A percentile compares a stretch with the other conserved stretches of the same genome.
Conservation (phyloP, 1,140 invertebrate genomes). For the Drosophila nannoptera region DNA sequence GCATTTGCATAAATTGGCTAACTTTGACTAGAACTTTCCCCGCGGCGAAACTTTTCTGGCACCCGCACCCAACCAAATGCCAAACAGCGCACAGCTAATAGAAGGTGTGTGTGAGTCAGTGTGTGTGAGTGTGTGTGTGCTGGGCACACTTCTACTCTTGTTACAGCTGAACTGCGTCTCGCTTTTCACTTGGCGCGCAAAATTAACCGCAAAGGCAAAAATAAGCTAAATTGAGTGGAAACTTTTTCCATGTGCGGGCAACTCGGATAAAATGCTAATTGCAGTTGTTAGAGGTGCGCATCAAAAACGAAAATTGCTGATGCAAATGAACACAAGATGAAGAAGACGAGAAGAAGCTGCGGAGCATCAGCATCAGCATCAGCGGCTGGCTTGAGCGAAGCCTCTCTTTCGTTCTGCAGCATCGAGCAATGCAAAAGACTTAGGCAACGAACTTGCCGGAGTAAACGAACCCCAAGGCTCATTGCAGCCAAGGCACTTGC, state of each 20-base stretch:
- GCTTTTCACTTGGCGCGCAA: constrained; percentile 44
- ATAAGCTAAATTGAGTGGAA: constrained; percentile 69
- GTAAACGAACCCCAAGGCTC: too few relatives aligned
- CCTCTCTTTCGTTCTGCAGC: constrained; percentile 28
- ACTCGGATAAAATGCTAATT: constrained; percentile 53
- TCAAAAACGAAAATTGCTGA: constrained; percentile 31
- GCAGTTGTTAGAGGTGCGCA: constrained; percentile 41
- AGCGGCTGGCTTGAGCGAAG: too few relatives aligned
- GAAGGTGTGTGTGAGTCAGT: constrained; percentile 1
- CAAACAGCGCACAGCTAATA: constrained; percentile 64
- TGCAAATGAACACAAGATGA: constrained; percentile 29
- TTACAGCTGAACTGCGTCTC: constrained; percentile 45
- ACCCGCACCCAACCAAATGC: constrained; percentile 55
- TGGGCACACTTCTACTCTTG: constrained; percentile 48
- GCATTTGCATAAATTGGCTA: constrained; percentile 58
- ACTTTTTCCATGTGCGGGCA: constrained; percentile 40
- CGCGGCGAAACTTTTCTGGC: constrained; percentile 53
- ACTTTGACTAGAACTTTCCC: constrained; percentile 57
- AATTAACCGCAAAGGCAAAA: constrained; percentile 68
- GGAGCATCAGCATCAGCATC: constrained; percentile 1
- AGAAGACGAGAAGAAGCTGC: not conserved
- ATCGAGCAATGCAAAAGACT: constrained; percentile 62
- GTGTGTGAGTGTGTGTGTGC: constrained; percentile 12
- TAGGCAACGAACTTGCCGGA: constrained; percentile 65
- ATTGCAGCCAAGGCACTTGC: too few relatives aligned